Conservation (phyloP, 2,113 vertebrate genomes). For the Pelodiscus sinensis region DNA sequence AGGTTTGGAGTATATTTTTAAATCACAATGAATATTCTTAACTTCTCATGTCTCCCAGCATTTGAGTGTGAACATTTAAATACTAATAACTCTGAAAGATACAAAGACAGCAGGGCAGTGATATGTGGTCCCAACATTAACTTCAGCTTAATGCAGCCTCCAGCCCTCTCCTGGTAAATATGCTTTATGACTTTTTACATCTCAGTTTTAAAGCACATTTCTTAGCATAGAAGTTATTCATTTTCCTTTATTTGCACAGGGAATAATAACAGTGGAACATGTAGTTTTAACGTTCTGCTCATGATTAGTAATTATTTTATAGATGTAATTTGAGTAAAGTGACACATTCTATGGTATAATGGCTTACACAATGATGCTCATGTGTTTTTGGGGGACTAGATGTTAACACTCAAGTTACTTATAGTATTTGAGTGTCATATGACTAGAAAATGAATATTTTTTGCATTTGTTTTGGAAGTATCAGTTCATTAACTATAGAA, state of each 20-base stretch:
- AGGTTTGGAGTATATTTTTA: not conserved
- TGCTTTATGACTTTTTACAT: not conserved
- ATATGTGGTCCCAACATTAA: not conserved
- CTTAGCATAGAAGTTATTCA: not conserved
- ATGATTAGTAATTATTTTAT: slow-evolving; percentile 27
- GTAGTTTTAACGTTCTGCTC: not conserved
- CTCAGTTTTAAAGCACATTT: not conserved
- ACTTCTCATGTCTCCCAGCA: not conserved
- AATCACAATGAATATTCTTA: not conserved
- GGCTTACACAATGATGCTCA: not conserved
- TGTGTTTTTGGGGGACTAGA: not conserved
- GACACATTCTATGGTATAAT: not conserved
- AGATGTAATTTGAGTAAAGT: slow-evolving; percentile 10
- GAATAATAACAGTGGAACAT: not conserved
- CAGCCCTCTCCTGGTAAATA: not conserved
- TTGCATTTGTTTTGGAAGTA: not conserved
- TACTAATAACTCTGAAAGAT: not conserved
- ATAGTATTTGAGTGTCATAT: not conserved
- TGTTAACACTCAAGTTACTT: not conserved
- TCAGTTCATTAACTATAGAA: not conserved
- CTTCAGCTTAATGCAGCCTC: not conserved
- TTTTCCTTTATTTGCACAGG: not conserved
- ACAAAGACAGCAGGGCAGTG: not conserved
- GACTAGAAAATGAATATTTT: not conserved
- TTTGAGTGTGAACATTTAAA: not conserved